These are phyloP conservation scores for Bactericera cockerelli DNA, from an alignment of 1,140 invertebrate species.

Conservation along the genomic window DNA sequence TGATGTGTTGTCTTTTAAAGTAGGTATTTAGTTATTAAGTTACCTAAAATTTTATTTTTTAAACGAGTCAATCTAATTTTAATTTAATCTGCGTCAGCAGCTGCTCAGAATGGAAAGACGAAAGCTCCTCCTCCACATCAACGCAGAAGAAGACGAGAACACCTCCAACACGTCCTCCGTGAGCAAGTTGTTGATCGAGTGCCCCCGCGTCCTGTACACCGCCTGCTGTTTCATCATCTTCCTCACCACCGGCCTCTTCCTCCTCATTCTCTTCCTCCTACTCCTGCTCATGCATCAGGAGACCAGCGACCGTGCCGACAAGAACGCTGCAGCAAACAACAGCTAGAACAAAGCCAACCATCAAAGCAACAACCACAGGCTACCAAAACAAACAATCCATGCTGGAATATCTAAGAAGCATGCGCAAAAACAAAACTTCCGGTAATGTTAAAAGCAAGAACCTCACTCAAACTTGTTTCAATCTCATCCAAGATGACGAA, in stretches of 20 bases:
- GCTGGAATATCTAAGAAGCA: neutral
- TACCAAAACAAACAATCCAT: neutral
- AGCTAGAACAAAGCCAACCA: too few relatives aligned
- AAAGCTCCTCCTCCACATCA: neutral
- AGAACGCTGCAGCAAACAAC: too few relatives aligned
- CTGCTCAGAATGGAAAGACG: slow-evolving; percentile 7
- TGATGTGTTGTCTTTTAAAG: too few relatives aligned
- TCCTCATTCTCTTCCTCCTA: neutral
- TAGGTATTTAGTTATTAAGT: too few relatives aligned
- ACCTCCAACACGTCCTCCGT: neutral
- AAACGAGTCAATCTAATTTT: too few relatives aligned
- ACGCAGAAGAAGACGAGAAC: neutral
- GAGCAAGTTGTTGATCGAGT: neutral
- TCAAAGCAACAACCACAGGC: too few relatives aligned
- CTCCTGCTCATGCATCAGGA: too few relatives aligned
- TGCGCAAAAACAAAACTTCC: neutral
- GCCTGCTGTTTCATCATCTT: neutral
- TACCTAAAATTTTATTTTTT: too few relatives aligned
- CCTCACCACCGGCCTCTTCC: neutral
- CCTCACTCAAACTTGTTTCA: neutral
- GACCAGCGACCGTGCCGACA: too few relatives aligned
- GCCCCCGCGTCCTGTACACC: neutral
- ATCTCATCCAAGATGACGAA: neutral
- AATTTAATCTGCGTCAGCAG: too few relatives aligned
- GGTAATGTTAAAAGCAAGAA: neutral